phyloP scores from a whole-genome alignment of 2,113 vertebrate species.

The Xerus inauris region DNA sequence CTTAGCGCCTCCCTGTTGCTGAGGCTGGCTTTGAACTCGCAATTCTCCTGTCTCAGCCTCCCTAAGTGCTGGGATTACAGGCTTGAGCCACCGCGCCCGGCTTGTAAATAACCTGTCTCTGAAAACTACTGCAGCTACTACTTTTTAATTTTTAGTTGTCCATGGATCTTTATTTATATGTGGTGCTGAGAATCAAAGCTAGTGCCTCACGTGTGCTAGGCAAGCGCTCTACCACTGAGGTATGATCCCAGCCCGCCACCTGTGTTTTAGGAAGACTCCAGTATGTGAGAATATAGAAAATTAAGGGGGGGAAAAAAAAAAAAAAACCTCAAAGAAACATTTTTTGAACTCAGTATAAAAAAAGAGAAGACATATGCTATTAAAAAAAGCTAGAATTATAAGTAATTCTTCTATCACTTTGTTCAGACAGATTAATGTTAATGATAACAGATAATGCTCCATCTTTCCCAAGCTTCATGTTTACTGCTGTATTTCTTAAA shows the following conservation, averaged over 20 bases:
- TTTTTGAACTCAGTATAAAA: slow-evolving; percentile 17
- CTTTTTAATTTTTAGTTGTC: too few relatives aligned
- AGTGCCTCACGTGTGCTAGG: too few relatives aligned
- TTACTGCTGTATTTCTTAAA: neutral
- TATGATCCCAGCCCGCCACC: too few relatives aligned
- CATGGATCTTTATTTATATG: too few relatives aligned
- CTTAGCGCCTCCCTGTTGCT: too few relatives aligned
- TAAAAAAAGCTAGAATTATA: neutral
- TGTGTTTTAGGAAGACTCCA: neutral
- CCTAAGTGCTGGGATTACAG: too few relatives aligned
- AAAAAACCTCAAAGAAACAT: neutral
- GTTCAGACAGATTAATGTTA: neutral
- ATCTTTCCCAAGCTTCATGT: neutral
- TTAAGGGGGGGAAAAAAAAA: neutral
- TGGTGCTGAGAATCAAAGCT: too few relatives aligned
- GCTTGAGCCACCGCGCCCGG: too few relatives aligned
- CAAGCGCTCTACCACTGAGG: too few relatives aligned
- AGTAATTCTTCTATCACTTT: neutral
- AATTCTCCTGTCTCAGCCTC: too few relatives aligned
- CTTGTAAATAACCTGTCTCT: too few relatives aligned
- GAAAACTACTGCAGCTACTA: neutral
- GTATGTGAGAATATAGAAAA: neutral
- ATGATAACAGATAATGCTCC: neutral
- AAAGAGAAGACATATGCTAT: neutral
- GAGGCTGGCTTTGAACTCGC: too few relatives aligned